Evolutionary conservation across 2,888 invertebrate genomes (phyloP).

Genomic region (Ectropis crepuscularia): DNA sequence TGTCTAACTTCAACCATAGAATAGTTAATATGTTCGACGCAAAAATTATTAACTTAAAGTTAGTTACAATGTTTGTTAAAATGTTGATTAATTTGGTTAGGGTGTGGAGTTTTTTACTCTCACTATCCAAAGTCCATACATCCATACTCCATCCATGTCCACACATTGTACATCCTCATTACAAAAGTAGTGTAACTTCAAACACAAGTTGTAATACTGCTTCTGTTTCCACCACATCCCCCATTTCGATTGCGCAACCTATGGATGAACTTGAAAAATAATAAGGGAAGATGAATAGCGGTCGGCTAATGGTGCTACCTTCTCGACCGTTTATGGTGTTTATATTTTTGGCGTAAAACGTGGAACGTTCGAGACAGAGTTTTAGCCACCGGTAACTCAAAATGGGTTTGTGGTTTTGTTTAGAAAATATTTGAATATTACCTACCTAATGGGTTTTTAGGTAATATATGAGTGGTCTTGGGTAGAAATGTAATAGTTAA

Average conservation of each 20-base stretch:
- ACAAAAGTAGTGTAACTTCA: not conserved
- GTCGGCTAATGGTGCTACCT: slow-evolving; percentile 42
- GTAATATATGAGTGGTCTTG: no score
- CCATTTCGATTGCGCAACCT: slow-evolving; percentile 40
- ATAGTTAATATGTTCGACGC: no score
- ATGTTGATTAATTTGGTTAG: no score
- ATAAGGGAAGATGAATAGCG: slow-evolving; percentile 44
- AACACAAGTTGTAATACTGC: slow-evolving; percentile 23
- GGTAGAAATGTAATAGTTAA: no score
- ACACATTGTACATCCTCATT: no score
- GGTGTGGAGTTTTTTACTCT: no score
- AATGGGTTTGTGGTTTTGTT: slow-evolving; percentile 7
- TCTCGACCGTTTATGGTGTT: slow-evolving; percentile 38
- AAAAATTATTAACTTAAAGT: no score
- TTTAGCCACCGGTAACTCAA: slow-evolving; percentile 19
- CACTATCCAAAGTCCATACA: no score
- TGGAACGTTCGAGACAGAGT: slow-evolving; percentile 25
- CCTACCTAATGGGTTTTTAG: no score
- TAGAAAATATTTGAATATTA: slow-evolving; percentile 14
- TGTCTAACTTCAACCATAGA: no score
- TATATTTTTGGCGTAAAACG: slow-evolving; percentile 34
- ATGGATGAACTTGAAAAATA: slow-evolving; percentile 47
- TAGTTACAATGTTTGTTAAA: no score
- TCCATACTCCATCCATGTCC: no score
- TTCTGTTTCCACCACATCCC: slow-evolving; percentile 25